Conservation (phyloP, 2,888 invertebrate genomes). For the Reticulitermes lucifugus region DNA sequence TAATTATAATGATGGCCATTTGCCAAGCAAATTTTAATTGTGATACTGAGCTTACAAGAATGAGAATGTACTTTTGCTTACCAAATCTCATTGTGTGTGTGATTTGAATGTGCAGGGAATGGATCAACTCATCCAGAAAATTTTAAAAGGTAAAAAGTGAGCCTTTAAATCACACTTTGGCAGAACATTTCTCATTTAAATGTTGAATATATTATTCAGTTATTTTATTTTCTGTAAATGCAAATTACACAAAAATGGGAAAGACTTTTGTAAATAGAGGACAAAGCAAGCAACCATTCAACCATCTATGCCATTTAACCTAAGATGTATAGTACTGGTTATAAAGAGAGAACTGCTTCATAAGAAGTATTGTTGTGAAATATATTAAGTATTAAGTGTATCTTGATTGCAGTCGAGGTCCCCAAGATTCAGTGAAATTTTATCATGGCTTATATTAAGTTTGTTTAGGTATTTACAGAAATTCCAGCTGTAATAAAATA, state of each 20-base stretch:
- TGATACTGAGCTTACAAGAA: constrained; percentile 54
- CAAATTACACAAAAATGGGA: constrained; percentile 30
- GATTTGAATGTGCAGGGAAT: constrained; percentile 36
- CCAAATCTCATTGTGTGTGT: constrained; percentile 29
- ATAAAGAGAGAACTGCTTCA: background rate
- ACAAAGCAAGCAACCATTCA: constrained; percentile 23
- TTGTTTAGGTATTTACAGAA: constrained; percentile 33
- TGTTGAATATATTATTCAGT: constrained; percentile 19
- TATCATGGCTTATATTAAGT: constrained; percentile 31
- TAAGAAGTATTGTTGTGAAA: constrained; percentile 32
- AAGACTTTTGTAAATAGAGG: constrained; percentile 31
- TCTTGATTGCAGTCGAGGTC: constrained; percentile 27
- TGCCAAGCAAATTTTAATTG: constrained; percentile 53
- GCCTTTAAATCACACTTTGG: constrained; percentile 32
- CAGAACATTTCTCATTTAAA: constrained; percentile 2
- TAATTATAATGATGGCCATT: constrained; percentile 48
- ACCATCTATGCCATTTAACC: background rate
- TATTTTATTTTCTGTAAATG: constrained; percentile 25
- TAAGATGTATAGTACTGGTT: constrained; percentile 12
- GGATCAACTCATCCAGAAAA: constrained; percentile 9
- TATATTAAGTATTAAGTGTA: constrained; percentile 38
- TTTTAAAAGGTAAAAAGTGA: background rate
- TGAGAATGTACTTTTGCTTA: constrained; percentile 41
- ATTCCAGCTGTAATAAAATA: constrained; percentile 7
- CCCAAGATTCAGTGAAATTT: constrained; percentile 27